Evolutionary conservation across 2,888 invertebrate genomes (phyloP), one percentile per base, ranked within the genome.

Genomic region (Hetaerina titia): DNA sequence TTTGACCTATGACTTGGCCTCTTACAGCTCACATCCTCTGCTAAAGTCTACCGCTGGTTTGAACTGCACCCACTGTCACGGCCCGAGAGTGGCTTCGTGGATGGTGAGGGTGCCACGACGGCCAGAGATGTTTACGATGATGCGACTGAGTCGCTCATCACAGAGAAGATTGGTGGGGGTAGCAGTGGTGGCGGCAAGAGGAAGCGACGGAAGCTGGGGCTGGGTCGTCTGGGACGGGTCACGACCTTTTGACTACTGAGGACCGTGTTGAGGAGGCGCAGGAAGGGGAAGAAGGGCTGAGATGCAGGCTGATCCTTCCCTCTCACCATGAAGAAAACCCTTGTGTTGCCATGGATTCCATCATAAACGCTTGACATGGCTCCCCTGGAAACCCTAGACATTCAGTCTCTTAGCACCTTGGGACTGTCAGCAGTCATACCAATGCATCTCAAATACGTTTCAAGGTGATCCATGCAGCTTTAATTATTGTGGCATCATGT

Each of bases 21-120:
- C 95, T 96, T 96, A 95, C 97, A 98, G 98, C 97, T 98, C 96
- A 98, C 98, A 96, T 98, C 98, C 95, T 97, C 98, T 95, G 98
- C 98, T 95, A 98, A 98, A 97, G 98, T 98, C 96, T 98, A 98
- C 96, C 97, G 98, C 94, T 98, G 98, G 98, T 98, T 98, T 96
- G 98, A 98, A 95, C 97, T 98, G 95, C 97, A 98, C 96, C 96
- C 96, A 0, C 95, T 96, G 90, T 98, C 98, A 17, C 97, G 98
- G 17, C 98, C 98, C 0, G 98, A 98, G 96, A 98, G 98, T 96
- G 98, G 98, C 19, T 98, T 98, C 96, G 97, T 98, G 69, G 98
- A 98, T 56, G 94, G 89, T 25, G 94, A 81, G 31, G 90, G 57
- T 45, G 95, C 90, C 57, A 94, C 89, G 31, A 90, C 69, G 1